A percentile compares a stretch with the other conserved stretches of the same genome.
These are phyloP conservation scores for Clamator glandarius DNA, from an alignment of 2,797 vertebrate species.

Conservation along the genomic window DNA sequence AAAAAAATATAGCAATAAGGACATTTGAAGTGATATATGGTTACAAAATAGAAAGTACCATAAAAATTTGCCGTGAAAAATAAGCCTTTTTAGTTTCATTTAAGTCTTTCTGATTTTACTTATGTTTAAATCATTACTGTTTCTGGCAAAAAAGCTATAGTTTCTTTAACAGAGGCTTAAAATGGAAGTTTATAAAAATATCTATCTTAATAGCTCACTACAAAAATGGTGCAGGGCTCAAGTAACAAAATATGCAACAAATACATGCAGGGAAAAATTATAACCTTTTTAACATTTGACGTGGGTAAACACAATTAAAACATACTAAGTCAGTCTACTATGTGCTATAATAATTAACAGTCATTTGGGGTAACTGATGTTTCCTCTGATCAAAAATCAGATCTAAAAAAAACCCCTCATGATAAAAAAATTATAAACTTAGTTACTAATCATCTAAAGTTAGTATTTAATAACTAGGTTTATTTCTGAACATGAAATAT, in stretches of 20 bases:
- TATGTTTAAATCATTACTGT: not conserved
- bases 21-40: not conserved
- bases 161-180: not conserved
- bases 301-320: not conserved
- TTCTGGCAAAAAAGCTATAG: not conserved
- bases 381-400: not conserved
- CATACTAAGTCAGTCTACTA: not conserved
- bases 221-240: not conserved
- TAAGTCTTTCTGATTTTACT: not conserved
- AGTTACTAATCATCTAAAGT: not conserved
- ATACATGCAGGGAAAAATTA: not conserved
- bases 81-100: not conserved
- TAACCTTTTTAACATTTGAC: not conserved
- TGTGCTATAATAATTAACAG: not conserved
- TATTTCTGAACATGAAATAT: not conserved
- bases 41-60: not conserved
- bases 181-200: not conserved
- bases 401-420: not conserved
- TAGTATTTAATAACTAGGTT: not conserved
- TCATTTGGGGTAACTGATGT: not conserved
- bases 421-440: not conserved
- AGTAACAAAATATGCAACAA: not conserved
- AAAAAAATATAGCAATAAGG: not conserved
- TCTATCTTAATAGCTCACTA: not conserved
- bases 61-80: not conserved